Percentiles rank a stretch among this genome's conserved stretches.
Conservation (phyloP, 2,113 vertebrate species). For the Hiodon alosoides region DNA sequence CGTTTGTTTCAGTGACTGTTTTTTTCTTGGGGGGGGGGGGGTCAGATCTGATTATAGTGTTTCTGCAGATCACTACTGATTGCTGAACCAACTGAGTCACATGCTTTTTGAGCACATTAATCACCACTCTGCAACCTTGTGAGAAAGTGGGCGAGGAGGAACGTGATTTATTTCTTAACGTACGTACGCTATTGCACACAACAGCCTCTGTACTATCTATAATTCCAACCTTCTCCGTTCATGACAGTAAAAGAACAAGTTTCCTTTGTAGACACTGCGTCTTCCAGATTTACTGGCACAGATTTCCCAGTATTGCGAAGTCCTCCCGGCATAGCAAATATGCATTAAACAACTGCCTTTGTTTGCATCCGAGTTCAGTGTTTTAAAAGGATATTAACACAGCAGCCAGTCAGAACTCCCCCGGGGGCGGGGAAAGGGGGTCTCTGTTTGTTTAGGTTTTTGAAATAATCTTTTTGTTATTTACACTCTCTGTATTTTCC, state of each 20-base stretch:
- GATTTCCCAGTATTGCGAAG: neutral
- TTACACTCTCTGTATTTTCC: no score
- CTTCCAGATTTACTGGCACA: slow-evolving; percentile 1
- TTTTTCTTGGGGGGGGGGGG: neutral
- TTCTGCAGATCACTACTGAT: no score
- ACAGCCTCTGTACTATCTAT: neutral
- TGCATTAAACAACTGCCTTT: neutral
- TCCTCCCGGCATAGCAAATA: neutral
- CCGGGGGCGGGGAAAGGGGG: no score
- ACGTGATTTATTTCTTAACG: neutral
- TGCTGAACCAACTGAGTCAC: no score
- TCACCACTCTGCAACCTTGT: no score
- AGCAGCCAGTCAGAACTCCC: no score
- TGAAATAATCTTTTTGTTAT: no score
- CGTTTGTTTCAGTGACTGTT: neutral
- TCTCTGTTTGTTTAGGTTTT: no score
- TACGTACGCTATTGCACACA: neutral
- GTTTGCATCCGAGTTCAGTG: neutral
- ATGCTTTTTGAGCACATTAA: no score
- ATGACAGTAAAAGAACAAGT: neutral
- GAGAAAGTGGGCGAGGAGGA: no score
- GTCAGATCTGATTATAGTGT: slow-evolving; percentile 1
- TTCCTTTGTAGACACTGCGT: neutral
- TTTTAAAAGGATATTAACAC: neutral
- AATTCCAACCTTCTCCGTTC: neutral